These are phyloP conservation scores for Calameuta pallipes DNA, from an alignment of 2,888 invertebrate genomes.

Conservation along the genomic window DNA sequence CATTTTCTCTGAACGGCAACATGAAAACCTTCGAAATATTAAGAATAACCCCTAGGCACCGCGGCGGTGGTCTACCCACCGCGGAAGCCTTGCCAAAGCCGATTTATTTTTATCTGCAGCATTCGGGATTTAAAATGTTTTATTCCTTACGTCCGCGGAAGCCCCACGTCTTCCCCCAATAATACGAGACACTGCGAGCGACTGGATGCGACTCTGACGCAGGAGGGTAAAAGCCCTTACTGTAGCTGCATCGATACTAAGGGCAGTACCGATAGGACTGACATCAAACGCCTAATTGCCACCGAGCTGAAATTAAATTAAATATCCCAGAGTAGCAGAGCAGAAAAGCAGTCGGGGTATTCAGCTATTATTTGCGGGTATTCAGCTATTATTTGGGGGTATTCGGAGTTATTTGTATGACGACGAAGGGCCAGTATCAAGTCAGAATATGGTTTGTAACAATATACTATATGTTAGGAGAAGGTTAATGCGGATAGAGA, in stretches of 20 bases:
- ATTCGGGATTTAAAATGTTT: constrained; percentile 45
- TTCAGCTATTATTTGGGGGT: no score
- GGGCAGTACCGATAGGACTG: constrained; percentile 1
- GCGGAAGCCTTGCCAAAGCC: constrained; percentile 58
- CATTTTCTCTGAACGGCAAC: constrained; percentile 25
- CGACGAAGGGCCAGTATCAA: no score
- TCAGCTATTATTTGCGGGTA: no score
- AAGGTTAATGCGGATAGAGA: no score
- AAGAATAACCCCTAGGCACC: constrained; percentile 51
- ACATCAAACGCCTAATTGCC: constrained; percentile 34
- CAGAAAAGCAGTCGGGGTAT: no score
- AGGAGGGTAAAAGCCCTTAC: no score
- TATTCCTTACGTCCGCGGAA: constrained; percentile 9
- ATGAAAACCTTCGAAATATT: constrained; percentile 62
- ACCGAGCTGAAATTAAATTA: constrained; percentile 45
- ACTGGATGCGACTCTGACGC: constrained; percentile 1
- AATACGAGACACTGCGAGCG: constrained; percentile 13
- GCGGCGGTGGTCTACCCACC: constrained; percentile 32
- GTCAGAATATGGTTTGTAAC: no score
- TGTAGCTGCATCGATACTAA: no score
- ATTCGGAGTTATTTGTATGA: no score
- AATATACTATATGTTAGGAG: no score
- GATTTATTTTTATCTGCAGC: constrained; percentile 59
- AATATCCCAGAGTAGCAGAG: constrained; percentile 22
- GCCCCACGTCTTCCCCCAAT: constrained; percentile 12